A percentile compares a stretch with the other conserved stretches of the same genome.
These are phyloP conservation scores for Podargus strigoides DNA, from an alignment of 2,797 vertebrate species.

Conservation along the genomic window DNA sequence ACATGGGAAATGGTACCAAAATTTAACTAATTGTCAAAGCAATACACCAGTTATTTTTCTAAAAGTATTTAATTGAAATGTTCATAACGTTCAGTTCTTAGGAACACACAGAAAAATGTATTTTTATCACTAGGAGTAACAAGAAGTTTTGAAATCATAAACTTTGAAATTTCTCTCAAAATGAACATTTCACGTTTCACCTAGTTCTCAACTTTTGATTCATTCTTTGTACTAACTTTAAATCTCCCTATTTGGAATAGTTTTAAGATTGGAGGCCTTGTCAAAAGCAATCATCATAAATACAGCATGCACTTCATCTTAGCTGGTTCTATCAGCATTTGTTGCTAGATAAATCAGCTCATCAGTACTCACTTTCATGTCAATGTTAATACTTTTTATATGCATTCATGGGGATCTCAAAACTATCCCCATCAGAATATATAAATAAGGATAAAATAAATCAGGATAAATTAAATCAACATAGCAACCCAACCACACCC, in stretches of 20 bases:
- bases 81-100: neutral
- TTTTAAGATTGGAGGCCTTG: neutral
- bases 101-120: neutral
- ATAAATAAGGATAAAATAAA: neutral
- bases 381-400: neutral
- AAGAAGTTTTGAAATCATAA: neutral
- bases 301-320: neutral
- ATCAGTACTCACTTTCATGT: neutral
- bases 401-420: neutral
- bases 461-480: neutral
- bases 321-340: neutral
- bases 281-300: neutral
- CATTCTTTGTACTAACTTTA: neutral
- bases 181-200: neutral
- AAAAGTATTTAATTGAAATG: neutral
- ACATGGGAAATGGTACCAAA: neutral
- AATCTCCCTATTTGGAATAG: slow-evolving; percentile 21
- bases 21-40: neutral
- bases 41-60: neutral
- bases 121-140: neutral
- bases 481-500: neutral
- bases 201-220: neutral
- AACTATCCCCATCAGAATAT: neutral
- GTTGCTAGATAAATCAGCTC: neutral
- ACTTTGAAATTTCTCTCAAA: neutral